Conservation (phyloP, 2,113 vertebrate species). For the Lynx canadensis region DNA sequence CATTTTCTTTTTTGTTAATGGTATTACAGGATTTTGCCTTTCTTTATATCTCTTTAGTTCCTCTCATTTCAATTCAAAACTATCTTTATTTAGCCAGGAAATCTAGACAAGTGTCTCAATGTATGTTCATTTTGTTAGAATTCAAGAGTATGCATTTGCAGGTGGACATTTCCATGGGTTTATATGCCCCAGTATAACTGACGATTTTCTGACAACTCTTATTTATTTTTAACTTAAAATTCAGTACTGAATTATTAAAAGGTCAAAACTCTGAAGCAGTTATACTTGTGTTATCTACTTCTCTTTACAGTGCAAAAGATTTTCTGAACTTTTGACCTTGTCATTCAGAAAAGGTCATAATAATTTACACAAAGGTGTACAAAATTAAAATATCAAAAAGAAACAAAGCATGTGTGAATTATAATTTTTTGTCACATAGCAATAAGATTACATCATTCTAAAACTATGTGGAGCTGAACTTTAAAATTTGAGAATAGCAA, state of each 20-base stretch:
- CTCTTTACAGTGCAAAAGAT: not conserved
- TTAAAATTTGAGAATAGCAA: not conserved
- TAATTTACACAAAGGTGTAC: not conserved
- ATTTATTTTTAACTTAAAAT: slow-evolving; percentile 53
- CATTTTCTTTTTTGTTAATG: slow-evolving; percentile 1
- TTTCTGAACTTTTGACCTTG: not conserved
- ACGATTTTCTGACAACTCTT: not conserved
- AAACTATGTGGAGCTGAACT: not conserved
- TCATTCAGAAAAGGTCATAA: slow-evolving; percentile 45
- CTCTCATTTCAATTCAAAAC: slow-evolving; percentile 10
- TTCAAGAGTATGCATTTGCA: not conserved
- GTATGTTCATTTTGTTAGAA: not conserved
- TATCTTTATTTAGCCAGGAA: not conserved
- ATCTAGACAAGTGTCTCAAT: not conserved
- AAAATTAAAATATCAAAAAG: slow-evolving; percentile 37
- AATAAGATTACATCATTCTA: not conserved
- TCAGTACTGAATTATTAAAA: slow-evolving; percentile 24
- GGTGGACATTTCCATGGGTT: not conserved
- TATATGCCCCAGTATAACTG: not conserved
- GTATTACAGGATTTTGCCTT: not conserved
- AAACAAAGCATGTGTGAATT: not conserved
- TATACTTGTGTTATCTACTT: not conserved
- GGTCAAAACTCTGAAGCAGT: not conserved
- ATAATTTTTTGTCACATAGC: not conserved
- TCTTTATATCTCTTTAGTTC: not conserved